These are phyloP conservation scores for Podabrus alpinus DNA, from an alignment of 2,888 invertebrate genomes.

Conservation along the genomic window DNA sequence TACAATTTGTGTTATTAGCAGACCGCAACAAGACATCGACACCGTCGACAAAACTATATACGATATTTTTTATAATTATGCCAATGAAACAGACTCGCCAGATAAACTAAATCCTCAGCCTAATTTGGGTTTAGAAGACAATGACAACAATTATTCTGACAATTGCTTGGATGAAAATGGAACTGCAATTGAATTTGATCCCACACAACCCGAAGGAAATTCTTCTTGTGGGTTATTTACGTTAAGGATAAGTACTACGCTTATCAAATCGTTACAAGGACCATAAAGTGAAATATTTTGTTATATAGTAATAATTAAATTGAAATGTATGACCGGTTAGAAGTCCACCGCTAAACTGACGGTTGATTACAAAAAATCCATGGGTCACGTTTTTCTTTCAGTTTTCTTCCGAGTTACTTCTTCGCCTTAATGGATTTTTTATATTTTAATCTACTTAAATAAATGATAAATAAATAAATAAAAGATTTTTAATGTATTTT, in stretches of 20 bases:
- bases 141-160: neutral
- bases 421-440: too few species aligned
- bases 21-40: neutral
- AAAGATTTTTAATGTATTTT: neutral
- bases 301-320: neutral
- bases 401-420: too few species aligned
- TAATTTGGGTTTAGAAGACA: neutral
- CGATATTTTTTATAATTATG: neutral
- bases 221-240: neutral
- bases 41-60: neutral
- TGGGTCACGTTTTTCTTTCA: too few species aligned
- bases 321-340: too few species aligned
- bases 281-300: neutral
- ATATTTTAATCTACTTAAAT: too few species aligned
- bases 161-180: neutral
- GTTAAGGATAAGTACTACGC: neutral
- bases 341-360: too few species aligned
- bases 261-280: neutral
- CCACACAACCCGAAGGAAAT: neutral
- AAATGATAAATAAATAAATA: neutral
- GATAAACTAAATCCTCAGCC: neutral
- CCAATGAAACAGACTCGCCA: neutral
- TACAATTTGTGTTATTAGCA: neutral
- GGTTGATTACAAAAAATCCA: too few species aligned
- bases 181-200: neutral